Evolutionary conservation across 2,797 vertebrate species (phyloP).

Genomic region (Tragelaphus eurycerus): DNA sequence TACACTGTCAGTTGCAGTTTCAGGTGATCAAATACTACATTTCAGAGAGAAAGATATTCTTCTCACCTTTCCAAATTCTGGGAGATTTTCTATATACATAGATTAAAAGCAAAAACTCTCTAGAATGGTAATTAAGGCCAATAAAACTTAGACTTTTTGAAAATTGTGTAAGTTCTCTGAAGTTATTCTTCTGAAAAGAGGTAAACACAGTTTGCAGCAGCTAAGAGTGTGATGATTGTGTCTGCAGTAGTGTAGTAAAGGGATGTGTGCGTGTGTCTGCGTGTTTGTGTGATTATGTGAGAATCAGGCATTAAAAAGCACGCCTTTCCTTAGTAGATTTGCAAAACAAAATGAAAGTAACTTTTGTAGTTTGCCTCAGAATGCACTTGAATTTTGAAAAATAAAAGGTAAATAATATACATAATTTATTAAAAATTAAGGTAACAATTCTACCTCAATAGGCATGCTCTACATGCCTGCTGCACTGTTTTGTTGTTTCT

Average conservation of each 20-base stretch:
- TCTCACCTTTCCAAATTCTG: not conserved
- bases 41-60: not conserved
- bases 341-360: not conserved
- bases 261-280: not conserved
- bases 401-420: not conserved
- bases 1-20: not conserved
- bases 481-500: not conserved
- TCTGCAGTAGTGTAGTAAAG: not conserved
- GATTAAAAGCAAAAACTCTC: constrained; percentile 3
- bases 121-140: constrained; percentile 5
- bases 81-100: constrained; percentile 14
- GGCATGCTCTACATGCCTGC: not conserved
- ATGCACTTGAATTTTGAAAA: not conserved
- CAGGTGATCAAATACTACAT: not conserved
- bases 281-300: not conserved
- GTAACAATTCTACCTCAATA: not conserved
- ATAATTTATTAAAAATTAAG: not conserved
- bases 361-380: not conserved
- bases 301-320: not conserved
- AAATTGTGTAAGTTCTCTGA: not conserved
- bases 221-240: not conserved
- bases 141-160: not conserved
- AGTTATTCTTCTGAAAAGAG: constrained; percentile 22
- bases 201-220: not conserved
- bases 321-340: not conserved